These are phyloP conservation scores for Microchirus variegatus DNA, from an alignment of 2,797 vertebrate genomes.

Conservation along the genomic window DNA sequence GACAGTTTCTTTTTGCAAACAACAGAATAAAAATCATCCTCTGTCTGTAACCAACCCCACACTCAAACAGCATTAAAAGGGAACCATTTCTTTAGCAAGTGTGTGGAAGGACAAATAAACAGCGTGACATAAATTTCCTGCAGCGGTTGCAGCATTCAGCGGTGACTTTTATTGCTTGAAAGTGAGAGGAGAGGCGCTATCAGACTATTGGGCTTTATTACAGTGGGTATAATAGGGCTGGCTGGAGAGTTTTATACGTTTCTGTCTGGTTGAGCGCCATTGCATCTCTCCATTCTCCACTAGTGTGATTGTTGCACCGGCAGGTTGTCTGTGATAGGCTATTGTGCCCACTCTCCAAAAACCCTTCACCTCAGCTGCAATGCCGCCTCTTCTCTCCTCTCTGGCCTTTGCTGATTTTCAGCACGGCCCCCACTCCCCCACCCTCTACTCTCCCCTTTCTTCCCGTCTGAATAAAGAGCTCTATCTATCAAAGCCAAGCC, in stretches of 20 bases:
- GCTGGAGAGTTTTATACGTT: constrained; percentile 77
- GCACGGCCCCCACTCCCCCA: constrained; percentile 8
- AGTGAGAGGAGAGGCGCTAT: constrained; percentile 75
- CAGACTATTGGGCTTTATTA: constrained; percentile 81
- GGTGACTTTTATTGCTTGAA: constrained; percentile 77
- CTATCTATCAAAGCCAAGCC: constrained; percentile 72
- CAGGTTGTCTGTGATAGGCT: constrained; percentile 73
- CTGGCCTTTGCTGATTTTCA: constrained; percentile 55
- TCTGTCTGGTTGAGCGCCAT: constrained; percentile 68
- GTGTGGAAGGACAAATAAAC: constrained; percentile 75
- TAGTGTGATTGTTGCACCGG: constrained; percentile 72
- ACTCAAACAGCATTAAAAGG: constrained; percentile 55
- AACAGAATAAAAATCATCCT: constrained; percentile 37
- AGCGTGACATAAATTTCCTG: constrained; percentile 73
- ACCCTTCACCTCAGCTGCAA: constrained; percentile 66
- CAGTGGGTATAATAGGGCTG: constrained; percentile 75
- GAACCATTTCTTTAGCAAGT: constrained; percentile 62
- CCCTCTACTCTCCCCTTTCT: constrained; percentile 21
- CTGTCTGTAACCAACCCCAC: constrained; percentile 20
- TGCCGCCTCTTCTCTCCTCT: constrained; percentile 57
- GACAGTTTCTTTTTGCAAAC: constrained; percentile 11
- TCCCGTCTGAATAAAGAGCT: constrained; percentile 64
- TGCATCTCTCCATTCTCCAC: constrained; percentile 67
- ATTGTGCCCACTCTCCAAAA: constrained; percentile 72
- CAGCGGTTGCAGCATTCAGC: constrained; percentile 64